Conservation (phyloP, 2,797 vertebrate species). For the Semaprochilodus insignis region DNA sequence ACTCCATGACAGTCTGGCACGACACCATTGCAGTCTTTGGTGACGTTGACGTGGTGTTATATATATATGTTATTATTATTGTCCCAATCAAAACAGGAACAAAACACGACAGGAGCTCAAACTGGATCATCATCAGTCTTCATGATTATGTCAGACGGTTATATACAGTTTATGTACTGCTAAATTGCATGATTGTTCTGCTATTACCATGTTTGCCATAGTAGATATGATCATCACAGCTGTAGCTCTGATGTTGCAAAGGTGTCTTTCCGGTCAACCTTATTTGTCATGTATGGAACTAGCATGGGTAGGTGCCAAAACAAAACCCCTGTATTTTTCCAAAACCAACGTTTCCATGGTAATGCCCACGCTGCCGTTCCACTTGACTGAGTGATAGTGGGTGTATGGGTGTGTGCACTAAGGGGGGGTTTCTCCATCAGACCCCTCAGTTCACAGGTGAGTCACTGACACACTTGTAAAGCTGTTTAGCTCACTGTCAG, state of each 20-base stretch:
- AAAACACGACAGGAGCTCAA: no score
- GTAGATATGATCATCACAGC: no score
- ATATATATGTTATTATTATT: no score
- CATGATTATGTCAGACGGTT: background rate
- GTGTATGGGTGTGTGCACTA: background rate
- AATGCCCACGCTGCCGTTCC: background rate
- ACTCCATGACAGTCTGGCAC: no score
- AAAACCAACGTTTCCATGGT: background rate
- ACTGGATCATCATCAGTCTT: background rate
- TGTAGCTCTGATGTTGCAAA: background rate
- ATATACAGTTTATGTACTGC: background rate
- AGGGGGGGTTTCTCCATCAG: background rate
- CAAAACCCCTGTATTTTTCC: constrained; percentile 5
- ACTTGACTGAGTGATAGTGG: background rate
- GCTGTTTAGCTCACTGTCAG: background rate
- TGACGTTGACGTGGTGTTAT: no score
- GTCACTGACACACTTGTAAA: background rate
- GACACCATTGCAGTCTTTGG: no score
- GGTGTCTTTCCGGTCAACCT: background rate
- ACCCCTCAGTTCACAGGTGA: background rate
- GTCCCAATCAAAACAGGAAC: no score
- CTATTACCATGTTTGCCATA: background rate
- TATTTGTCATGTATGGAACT: background rate
- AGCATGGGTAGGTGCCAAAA: background rate
- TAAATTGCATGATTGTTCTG: background rate